Base-by-base conservation (phyloP, 2,113 vertebrate genomes). In the Engystomops pustulosus region DNA sequence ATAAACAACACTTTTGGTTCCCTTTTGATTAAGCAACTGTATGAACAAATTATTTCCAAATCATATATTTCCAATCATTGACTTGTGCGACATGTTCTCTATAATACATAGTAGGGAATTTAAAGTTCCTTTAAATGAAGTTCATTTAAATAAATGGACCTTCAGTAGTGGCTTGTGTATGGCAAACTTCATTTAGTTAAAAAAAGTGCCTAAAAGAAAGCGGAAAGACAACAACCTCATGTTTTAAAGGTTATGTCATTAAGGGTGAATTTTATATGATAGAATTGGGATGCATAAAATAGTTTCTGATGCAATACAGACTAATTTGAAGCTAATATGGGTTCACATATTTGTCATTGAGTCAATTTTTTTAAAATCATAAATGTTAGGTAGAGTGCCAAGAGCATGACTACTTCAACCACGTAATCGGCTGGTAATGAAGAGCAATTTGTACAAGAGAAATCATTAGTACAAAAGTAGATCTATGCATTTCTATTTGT, bases 151-250 rank as follows among this genome's bases (percentile, higher is more conserved):
- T 32, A 32, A 65, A 65, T 62, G 25, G 27, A 14, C 4, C 12
- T 62, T 3, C 15, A 62, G 15, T 23, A 32, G 30, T 65, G 12
- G 6, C 60, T n/a, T 17, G 27, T 17, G 27, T 32, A 17, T 30
- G 11, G 27, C 4, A 32, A 65, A 14, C 17, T 65, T 65, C 7
- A 17, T 65, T 62, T 32, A 65, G 4, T 30, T 2, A 32, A 65
- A 62, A 60, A 62, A 65, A 65, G 60, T 65, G 60, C 60, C 60
- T 65, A 65, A 34, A 65, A 65, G 60, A 1, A 65, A 65, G 5
- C 14, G 30, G 30, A 62, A 62, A 62, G 25, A 23, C 15, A n/a
- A 7, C 18, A 32, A 65, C 12, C 60, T 65, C 60, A 65, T 32
- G 53, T 23, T 15, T 9, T n/a, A 55, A 55, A 62, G 58, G 10